These are phyloP conservation scores for Melospiza melodia DNA, from an alignment of 2,113 vertebrate genomes.

Conservation along the genomic window DNA sequence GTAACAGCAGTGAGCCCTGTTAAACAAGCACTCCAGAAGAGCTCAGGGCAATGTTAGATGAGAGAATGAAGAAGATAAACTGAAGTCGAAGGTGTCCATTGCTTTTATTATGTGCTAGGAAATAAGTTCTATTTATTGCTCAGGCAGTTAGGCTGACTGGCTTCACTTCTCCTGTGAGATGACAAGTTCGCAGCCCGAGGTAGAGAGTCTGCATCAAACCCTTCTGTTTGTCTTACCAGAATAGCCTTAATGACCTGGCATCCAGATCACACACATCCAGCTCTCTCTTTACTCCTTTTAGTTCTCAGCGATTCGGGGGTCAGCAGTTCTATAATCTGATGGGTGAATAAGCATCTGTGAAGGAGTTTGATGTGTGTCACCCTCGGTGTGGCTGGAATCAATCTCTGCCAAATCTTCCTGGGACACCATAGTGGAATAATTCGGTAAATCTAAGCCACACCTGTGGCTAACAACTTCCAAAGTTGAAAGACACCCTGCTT, in stretches of 20 bases:
- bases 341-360: slow-evolving; percentile 65
- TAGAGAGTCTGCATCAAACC: slow-evolving; percentile 6
- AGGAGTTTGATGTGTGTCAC: slow-evolving; percentile 60
- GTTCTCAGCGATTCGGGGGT: slow-evolving; percentile 46
- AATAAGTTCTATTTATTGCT: slow-evolving; percentile 36
- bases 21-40: background rate
- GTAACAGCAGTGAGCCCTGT: background rate
- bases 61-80: background rate
- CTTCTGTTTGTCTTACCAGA: slow-evolving; percentile 25
- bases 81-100: background rate
- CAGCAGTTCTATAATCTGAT: slow-evolving; percentile 1
- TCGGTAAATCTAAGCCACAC: slow-evolving; percentile 38
- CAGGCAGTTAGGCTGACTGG: background rate
- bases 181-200: slow-evolving; percentile 47
- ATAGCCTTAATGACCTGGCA: slow-evolving; percentile 37
- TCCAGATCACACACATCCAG: slow-evolving; percentile 8
- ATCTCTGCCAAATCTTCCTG: slow-evolving; percentile 38
- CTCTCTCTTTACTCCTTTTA: background rate
- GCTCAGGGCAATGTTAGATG: slow-evolving; percentile 4
- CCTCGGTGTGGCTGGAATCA: slow-evolving; percentile 22
- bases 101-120: slow-evolving; percentile 7
- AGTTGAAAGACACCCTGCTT: slow-evolving; percentile 43
- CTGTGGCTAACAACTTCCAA: slow-evolving; percentile 18
- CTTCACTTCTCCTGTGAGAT: background rate
- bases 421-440: background rate